These are phyloP conservation scores for Xiphydria camelus DNA, from an alignment of 2,888 invertebrate species.

Conservation along the genomic window DNA sequence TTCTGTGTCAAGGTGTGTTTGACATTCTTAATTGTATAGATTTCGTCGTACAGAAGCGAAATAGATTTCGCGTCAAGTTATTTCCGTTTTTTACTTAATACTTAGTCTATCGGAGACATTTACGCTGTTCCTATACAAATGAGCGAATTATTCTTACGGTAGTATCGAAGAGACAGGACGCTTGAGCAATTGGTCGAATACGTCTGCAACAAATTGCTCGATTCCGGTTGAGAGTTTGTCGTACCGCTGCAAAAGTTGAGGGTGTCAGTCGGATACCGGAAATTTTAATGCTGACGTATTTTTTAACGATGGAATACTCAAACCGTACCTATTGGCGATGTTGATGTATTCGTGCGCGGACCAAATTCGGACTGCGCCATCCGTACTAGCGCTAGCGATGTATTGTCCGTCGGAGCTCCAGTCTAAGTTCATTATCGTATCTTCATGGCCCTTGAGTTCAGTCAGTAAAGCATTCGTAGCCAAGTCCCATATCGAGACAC, in stretches of 20 bases:
- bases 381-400: slow-evolving; percentile 52
- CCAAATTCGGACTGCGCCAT: slow-evolving; percentile 51
- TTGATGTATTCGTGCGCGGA: slow-evolving; percentile 47
- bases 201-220: slow-evolving; percentile 42
- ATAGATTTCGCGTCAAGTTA: too few relatives aligned
- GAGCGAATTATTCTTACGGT: slow-evolving; percentile 49
- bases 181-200: slow-evolving; percentile 52
- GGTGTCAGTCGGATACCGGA: slow-evolving; percentile 1
- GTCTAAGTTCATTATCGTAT: slow-evolving; percentile 54
- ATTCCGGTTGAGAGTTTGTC: slow-evolving; percentile 30
- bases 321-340: slow-evolving; percentile 40
- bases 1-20: too few relatives aligned
- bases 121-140: slow-evolving; percentile 51
- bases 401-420: slow-evolving; percentile 56
- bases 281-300: not conserved
- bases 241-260: slow-evolving; percentile 36
- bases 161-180: slow-evolving; percentile 52
- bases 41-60: too few relatives aligned
- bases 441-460: slow-evolving; percentile 52
- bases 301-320: not conserved
- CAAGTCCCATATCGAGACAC: slow-evolving; percentile 52
- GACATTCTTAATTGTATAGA: too few relatives aligned
- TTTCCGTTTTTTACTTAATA: too few relatives aligned
- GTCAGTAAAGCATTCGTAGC: slow-evolving; percentile 48
- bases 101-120: slow-evolving; percentile 16